Percentiles rank a stretch among this genome's conserved stretches.
Conservation (phyloP, 2,113 vertebrate species). For the Siniperca chuatsi region DNA sequence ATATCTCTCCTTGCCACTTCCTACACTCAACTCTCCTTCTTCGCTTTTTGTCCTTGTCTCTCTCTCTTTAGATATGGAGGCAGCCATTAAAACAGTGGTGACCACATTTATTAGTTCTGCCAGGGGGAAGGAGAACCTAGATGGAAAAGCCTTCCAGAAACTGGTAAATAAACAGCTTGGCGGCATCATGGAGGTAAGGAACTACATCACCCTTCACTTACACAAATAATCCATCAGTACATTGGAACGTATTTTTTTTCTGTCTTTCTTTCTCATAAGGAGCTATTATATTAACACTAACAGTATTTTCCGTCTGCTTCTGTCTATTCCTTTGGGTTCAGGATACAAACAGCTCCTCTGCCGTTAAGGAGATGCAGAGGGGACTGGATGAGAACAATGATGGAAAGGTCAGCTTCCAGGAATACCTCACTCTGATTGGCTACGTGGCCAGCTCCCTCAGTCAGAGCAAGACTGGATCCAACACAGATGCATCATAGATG, state of each 20-base stretch:
- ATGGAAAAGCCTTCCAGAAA: slow-evolving; percentile 72
- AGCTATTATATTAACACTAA: neutral
- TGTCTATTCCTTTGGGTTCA: slow-evolving; percentile 41
- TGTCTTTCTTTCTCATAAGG: neutral
- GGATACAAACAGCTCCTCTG: slow-evolving; percentile 72
- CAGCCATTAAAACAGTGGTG: slow-evolving; percentile 79
- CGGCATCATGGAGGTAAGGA: slow-evolving; percentile 76
- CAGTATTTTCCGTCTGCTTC: neutral
- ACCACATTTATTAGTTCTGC: slow-evolving; percentile 69
- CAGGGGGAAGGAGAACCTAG: slow-evolving; percentile 74
- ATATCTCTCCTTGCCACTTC: slow-evolving; percentile 17
- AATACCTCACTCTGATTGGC: slow-evolving; percentile 81
- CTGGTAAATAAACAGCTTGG: slow-evolving; percentile 74
- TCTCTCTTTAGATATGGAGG: slow-evolving; percentile 76
- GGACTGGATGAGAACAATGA: slow-evolving; percentile 80
- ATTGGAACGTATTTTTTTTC: no score
- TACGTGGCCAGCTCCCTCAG: slow-evolving; percentile 77
- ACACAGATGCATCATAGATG: slow-evolving; percentile 55
- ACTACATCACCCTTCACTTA: neutral
- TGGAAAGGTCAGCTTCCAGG: slow-evolving; percentile 82
- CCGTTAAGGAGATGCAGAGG: slow-evolving; percentile 78
- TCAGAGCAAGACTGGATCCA: slow-evolving; percentile 32
- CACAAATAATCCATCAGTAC: neutral
- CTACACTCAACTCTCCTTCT: slow-evolving; percentile 11
- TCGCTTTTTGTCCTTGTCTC: slow-evolving; percentile 17